Conservation (phyloP, 1,140 invertebrate species). For the Caenorhabditis latens region DNA sequence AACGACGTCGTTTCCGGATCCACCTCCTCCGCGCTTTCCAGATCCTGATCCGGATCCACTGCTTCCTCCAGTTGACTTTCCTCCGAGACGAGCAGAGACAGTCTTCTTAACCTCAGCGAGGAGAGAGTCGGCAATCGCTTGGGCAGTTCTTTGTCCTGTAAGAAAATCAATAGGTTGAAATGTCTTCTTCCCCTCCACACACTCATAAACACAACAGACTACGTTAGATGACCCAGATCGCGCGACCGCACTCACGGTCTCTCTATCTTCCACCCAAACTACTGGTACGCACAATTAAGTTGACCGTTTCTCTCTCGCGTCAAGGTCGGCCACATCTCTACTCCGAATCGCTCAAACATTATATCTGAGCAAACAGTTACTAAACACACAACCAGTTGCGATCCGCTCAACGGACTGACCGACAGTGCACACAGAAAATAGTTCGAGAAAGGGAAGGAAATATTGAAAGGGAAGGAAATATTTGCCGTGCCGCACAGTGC, state of each 20-base stretch:
- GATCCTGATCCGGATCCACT: conserved; percentile 66
- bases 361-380: conserved; percentile 40
- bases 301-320: neutral
- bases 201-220: neutral
- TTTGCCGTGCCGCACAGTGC: conserved; percentile 19
- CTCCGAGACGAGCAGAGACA: conserved; percentile 64
- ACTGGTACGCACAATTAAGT: conserved; percentile 16
- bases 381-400: conserved; percentile 50
- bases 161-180: conserved; percentile 12
- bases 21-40: conserved; percentile 66
- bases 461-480: conserved; percentile 10
- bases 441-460: neutral
- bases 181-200: neutral
- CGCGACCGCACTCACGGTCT: neutral
- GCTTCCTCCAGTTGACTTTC: conserved; percentile 59
- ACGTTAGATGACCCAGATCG: conserved; percentile 30
- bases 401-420: neutral
- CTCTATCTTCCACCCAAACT: neutral
- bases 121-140: conserved; percentile 87
- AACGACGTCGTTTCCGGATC: conserved; percentile 83
- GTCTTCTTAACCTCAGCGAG: conserved; percentile 70
- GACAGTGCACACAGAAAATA: conserved; percentile 46
- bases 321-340: conserved; percentile 15
- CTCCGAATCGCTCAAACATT: conserved; percentile 14
- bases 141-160: conserved; percentile 85